Evolutionary conservation across 2,113 vertebrate species (phyloP), one percentile per base, ranked within the genome.

Genomic region (Archocentrus centrarchus): DNA sequence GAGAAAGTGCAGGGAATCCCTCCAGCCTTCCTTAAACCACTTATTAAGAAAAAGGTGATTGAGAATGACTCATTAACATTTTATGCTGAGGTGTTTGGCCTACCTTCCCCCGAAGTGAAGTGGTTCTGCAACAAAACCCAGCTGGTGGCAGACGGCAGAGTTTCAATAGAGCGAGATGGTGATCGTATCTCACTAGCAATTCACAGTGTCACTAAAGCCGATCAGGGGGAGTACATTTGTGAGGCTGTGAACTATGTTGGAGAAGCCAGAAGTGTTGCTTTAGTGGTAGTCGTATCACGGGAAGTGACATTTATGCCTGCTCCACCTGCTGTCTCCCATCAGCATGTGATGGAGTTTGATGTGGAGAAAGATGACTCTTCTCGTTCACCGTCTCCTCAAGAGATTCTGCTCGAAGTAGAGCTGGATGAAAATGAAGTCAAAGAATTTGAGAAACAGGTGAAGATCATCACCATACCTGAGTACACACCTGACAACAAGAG

Each of bases 371-470:
- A 96, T 8, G 95, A 96, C 11, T 96, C 96, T 15, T 99, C 98
- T 11, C 97, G 98, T 68, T 97, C 98, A 61, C 97, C 98, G 41
- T 99, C 98, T 22, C 98, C 98, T 80, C 98, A 99, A 86, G 98
- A 99, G 95, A 99, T 99, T 86, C 94, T 99, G 47, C 92, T 99
- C 11, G 98, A 99, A 93, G 97, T 99, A 57, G 98, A 99, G 85
- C 78, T 99, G 83, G 98, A 98, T 96, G 98, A 99, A 93, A 97
- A 96, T 83, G 97, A 99, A 77, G 97, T 99, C 55, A 97, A 96
- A 81, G 98, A 99, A 87, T 99, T 99, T 97, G 98, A 99, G 92
- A 99, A 96, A 86, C 98, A 98, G 84, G 96, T 99, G n/a, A 99
- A 98, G 95, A 99, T 99, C 82, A 96, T 99, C 91, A 98, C 98